Base-by-base conservation (phyloP, 2,888 invertebrate genomes). In the Coenonympha arcania region DNA sequence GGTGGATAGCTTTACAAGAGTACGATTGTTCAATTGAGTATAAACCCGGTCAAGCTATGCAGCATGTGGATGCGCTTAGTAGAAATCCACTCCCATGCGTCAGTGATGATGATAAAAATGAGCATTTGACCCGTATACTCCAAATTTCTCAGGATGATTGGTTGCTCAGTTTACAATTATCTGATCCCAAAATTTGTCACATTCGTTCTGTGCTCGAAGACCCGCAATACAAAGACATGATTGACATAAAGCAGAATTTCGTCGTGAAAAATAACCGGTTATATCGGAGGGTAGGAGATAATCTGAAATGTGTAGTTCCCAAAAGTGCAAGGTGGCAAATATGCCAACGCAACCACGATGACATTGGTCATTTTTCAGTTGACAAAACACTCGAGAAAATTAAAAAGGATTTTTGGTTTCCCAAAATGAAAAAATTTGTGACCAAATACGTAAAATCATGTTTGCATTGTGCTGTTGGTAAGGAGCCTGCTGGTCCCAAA, bases 271-370 rank as follows among this genome's bases (percentile, higher is more conserved):
- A 24, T 47, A 33, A 28, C 6, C 15, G 26, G 15, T 4, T 19
- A 43, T 34, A 9, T 13, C 9, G 45, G 18, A 18, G 6, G 2
- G 22, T 46, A 40, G n/a, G n/a, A n/a, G n/a, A n/a, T n/a, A n/a
- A n/a, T 1, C 5, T 52, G 39, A 15, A 37, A 9, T 61, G 60
- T 60, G 36, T 65, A 0, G 64, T 64, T 0, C 64, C 66, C 11
- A 57, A 51, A 22, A 49, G 50, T 0, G 57, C 48, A 0, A 24
- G 63, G 2, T 64, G 63, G 61, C 61, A 64, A 22, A 39, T 66
- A 1, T 5, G 57, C 0, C 50, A 54, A 19, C 41, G 11, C 3
- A 62, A 60, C 20, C 60, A 64, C 19, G 62, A 63, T 36, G 60
- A 63, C 3, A 28, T 60, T 0, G 63, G 63, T 3, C 61, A 62